Evolutionary conservation across 2,797 vertebrate species (phyloP), one percentile per base, ranked within the genome.

Genomic region (Hypotaenidia philippensis): DNA sequence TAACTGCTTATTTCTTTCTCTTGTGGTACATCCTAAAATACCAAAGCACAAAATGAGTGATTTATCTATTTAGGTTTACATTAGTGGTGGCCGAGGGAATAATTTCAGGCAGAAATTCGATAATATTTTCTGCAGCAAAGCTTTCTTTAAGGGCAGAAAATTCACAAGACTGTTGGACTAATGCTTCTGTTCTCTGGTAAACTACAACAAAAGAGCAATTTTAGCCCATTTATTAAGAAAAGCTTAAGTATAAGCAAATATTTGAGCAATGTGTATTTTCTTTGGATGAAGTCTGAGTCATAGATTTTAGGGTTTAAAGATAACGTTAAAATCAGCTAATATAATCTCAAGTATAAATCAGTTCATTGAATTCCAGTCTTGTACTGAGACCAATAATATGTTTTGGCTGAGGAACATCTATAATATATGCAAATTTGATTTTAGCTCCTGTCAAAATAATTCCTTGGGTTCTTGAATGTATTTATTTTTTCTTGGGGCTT

Each of bases 31-130:
- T 80, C 56, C 49, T 87, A 87, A 81, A 89, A 91, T 55, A 59
- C 17, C 53, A 71, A 63, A 55, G 59, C 45, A 60, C 27, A 44
- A 87, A 85, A 12, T 74, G 26, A 93, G 20, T 0, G 0, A 93
- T 87, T 94, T 85, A 60, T 92, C 41, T 93, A 44, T 87, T 87
- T 91, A 90, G 18, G 23, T 92, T 94, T 85, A 65, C 20, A 74
- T 93, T 85, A 91, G 53, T 64, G 53, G 20, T 72, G 50, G 41
- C 89, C 84, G 7, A 87, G 89, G 79, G 78, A 75, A 85, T 74
- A 93, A 92, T 95, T 93, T 89, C 75, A 89, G 70, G 41, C 36
- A 92, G 63, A 83, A 89, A 74, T 70, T 72, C 77, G 76, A 4
- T 47, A 65, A 81, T 84, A 85, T 87, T 92, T 95, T 93, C 60